A percentile compares a stretch with the other conserved stretches of the same genome.
Conservation (phyloP, 2,888 invertebrate species). For the Nycteola revayana region DNA sequence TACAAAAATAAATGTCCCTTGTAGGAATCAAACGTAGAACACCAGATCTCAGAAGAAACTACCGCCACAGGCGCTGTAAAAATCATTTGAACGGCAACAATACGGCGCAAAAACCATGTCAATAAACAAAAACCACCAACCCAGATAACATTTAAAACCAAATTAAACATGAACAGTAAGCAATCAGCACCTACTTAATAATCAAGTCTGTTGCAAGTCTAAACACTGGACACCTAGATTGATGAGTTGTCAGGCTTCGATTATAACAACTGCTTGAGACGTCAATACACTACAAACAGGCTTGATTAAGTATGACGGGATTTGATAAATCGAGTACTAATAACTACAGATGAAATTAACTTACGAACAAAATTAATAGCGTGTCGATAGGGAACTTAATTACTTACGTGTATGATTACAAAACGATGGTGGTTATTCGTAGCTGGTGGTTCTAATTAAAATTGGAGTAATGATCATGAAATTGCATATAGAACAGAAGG, state of each 20-base stretch:
- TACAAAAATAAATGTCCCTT: no score
- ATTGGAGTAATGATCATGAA: no score
- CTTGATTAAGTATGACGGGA: conserved; percentile 20
- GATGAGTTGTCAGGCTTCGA: conserved; percentile 20
- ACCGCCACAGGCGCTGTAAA: no score
- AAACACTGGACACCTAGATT: conserved; percentile 13
- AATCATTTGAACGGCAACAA: no score
- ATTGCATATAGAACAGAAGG: no score
- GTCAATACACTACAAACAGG: conserved; percentile 12
- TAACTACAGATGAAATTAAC: conserved; percentile 19
- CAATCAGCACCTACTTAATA: no score
- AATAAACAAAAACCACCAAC: no score
- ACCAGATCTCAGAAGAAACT: no score
- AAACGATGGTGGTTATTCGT: background rate
- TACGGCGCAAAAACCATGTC: no score
- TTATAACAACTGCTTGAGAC: conserved; percentile 13
- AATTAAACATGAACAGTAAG: no score
- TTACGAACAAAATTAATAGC: conserved; percentile 12
- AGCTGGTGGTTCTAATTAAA: background rate
- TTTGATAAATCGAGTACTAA: conserved; percentile 24
- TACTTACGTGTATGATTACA: conserved; percentile 5
- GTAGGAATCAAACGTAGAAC: no score
- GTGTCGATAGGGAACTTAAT: conserved; percentile 9
- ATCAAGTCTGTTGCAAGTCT: conserved; percentile 2
- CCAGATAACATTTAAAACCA: no score